phyloP scores from a whole-genome alignment of 2,113 vertebrate genomes.

The Triplophysa dalaica region DNA sequence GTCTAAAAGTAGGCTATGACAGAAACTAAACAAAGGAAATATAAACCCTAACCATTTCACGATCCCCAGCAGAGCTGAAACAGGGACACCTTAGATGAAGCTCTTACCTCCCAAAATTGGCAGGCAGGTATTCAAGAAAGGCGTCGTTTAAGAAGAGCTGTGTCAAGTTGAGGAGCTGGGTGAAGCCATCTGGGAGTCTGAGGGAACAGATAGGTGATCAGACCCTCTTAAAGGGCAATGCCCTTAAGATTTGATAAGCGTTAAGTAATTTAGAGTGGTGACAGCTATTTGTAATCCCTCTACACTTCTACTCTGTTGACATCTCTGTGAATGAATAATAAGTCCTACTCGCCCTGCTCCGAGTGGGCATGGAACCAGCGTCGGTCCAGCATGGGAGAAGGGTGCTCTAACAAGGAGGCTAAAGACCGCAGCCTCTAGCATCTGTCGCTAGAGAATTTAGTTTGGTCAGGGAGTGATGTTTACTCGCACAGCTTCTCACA shows the following conservation, averaged over 20 bases:
- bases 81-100: conserved; percentile 21
- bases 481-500: too few species aligned
- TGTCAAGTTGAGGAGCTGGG: conserved; percentile 96
- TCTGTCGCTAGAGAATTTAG: too few species aligned
- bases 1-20: conserved; percentile 1
- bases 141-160: conserved; percentile 99
- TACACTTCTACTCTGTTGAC: conserved; percentile 29
- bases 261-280: conserved; percentile 32
- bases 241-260: conserved; percentile 33
- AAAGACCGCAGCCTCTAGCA: too few species aligned
- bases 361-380: too few species aligned
- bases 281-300: conserved; percentile 34
- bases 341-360: too few species aligned
- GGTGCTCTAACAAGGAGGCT: too few species aligned
- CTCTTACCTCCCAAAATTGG: conserved; percentile 98
- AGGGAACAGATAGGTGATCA: conserved; percentile 58
- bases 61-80: neutral
- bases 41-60: conserved; percentile 1
- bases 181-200: conserved; percentile 98
- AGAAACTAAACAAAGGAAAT: neutral
- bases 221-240: conserved; percentile 39
- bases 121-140: conserved; percentile 97
- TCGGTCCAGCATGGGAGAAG: too few species aligned
- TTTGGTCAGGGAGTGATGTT: too few species aligned
- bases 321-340: neutral